phyloP scores from a whole-genome alignment of 1,140 invertebrate species.

The Ephestia elutella region DNA sequence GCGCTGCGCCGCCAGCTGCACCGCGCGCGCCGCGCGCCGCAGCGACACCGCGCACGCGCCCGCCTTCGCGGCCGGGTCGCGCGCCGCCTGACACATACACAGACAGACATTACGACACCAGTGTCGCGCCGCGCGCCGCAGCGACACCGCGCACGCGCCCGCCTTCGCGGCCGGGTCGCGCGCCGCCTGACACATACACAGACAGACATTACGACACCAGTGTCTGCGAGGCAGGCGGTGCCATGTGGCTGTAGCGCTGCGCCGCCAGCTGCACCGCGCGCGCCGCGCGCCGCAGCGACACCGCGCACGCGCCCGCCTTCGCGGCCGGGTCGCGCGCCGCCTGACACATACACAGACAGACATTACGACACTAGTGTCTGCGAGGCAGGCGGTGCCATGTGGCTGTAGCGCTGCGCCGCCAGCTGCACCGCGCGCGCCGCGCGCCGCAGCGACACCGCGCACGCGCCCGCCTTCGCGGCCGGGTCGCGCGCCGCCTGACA shows the following conservation, averaged over 20 bases:
- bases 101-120: too few species aligned
- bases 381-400: slow-evolving; percentile 93
- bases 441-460: slow-evolving; percentile 86
- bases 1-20: slow-evolving; percentile 82
- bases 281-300: slow-evolving; percentile 88
- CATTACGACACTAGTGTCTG: too few species aligned
- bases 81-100: slow-evolving; percentile 88
- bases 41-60: slow-evolving; percentile 87
- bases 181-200: too few species aligned
- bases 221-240: slow-evolving; percentile 95
- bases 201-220: too few species aligned
- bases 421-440: slow-evolving; percentile 81
- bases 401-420: slow-evolving; percentile 85
- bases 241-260: slow-evolving; percentile 86
- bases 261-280: slow-evolving; percentile 82
- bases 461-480: slow-evolving; percentile 90
- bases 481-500: slow-evolving; percentile 90
- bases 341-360: too few species aligned
- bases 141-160: slow-evolving; percentile 85
- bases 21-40: slow-evolving; percentile 84
- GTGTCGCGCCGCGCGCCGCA: slow-evolving; percentile 87
- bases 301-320: slow-evolving; percentile 87
- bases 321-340: slow-evolving; percentile 91
- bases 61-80: slow-evolving; percentile 91
- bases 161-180: slow-evolving; percentile 93